Evolutionary conservation across 35 echinoderm and acorn worm genomes (phyloP).

Genomic region (Heliocidaris tuberculata): DNA sequence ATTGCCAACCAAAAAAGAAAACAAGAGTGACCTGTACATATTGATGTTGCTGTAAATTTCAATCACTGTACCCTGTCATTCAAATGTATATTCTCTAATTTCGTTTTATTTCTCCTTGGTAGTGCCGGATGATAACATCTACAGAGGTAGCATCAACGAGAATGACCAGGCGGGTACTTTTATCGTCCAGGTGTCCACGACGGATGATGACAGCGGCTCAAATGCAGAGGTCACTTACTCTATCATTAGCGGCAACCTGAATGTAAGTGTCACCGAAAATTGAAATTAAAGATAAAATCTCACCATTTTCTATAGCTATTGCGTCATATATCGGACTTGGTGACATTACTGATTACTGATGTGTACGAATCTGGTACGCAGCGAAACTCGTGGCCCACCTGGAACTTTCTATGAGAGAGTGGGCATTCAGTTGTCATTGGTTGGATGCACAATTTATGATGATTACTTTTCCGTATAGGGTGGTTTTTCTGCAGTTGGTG

Average conservation of each 20-base stretch:
- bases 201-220: constrained; percentile 37
- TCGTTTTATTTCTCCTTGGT: not conserved
- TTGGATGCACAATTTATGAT: too few relatives aligned
- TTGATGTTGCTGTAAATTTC: not conserved
- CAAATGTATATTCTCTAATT: not conserved
- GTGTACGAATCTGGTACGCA: not conserved
- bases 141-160: not conserved
- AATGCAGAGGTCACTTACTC: constrained; percentile 35
- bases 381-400: too few relatives aligned
- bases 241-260: constrained; percentile 43
- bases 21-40: too few relatives aligned
- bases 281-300: not conserved
- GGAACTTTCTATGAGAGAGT: too few relatives aligned
- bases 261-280: constrained; percentile 21
- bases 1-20: too few relatives aligned
- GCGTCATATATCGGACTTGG: not conserved
- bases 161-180: not conserved
- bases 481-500: too few relatives aligned
- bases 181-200: constrained; percentile 6
- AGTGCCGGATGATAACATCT: not conserved
- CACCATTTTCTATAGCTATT: too few relatives aligned
- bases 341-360: not conserved
- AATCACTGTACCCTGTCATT: not conserved
- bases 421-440: too few relatives aligned
- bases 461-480: too few relatives aligned